Percentiles rank a stretch among this genome's conserved stretches.
Evolutionary conservation across 2,113 vertebrate genomes (phyloP).

Genomic region (Macroglossus sobrinus): DNA sequence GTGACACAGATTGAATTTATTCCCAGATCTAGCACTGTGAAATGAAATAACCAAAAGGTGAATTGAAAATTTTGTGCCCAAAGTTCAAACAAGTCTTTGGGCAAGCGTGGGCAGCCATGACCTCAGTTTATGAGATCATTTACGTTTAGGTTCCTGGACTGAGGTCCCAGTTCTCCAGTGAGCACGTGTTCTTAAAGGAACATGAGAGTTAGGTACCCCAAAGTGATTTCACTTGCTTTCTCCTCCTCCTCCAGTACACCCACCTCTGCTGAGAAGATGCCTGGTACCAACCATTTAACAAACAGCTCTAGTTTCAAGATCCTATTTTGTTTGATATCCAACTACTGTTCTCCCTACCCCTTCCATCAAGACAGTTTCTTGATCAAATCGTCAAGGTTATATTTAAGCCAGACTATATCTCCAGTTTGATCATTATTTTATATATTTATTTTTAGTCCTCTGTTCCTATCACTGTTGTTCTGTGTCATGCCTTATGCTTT

Average conservation of each 20-base stretch:
- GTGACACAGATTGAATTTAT: not conserved
- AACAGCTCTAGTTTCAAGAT: not conserved
- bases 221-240: not conserved
- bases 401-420: not conserved
- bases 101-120: not conserved
- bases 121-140: not conserved
- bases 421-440: not conserved
- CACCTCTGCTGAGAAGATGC: not conserved
- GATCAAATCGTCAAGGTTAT: not conserved
- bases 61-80: not conserved
- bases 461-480: not conserved
- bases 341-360: not conserved
- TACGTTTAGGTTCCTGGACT: not conserved
- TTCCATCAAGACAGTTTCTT: constrained; percentile 23
- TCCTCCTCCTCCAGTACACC: not conserved
- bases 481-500: not conserved
- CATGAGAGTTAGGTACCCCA: not conserved
- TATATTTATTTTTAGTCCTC: not conserved
- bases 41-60: not conserved
- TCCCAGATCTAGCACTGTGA: not conserved
- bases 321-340: not conserved
- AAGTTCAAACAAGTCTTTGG: not conserved
- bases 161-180: not conserved
- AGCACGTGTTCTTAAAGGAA: not conserved
- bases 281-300: not conserved